Evolutionary conservation across 35 echinoderm and acorn worm species (phyloP).

Genomic region (Strongylocentrotus purpuratus): DNA sequence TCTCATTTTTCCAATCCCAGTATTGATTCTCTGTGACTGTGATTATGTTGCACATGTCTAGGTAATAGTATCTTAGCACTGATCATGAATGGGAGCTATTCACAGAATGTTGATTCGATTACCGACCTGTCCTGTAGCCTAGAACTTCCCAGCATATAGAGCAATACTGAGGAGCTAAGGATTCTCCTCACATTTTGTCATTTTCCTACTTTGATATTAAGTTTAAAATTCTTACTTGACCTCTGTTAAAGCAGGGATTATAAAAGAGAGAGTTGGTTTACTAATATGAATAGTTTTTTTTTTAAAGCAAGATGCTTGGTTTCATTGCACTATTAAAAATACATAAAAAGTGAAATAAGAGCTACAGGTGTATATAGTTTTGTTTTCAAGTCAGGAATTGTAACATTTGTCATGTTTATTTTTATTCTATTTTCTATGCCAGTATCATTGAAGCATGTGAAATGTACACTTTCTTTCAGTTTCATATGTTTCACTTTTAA

Average conservation of each 20-base stretch:
- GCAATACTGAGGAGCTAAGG: not conserved
- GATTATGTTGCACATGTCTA: not conserved
- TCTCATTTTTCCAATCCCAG: not conserved
- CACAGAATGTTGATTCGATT: constrained; percentile 34
- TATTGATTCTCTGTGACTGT: not conserved
- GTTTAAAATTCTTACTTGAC: not conserved
- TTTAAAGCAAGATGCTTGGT: not conserved
- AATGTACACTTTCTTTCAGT: no score
- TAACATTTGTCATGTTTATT: no score
- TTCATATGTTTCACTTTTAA: no score
- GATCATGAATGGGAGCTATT: constrained; percentile 10
- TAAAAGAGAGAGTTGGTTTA: no score
- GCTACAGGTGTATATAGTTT: no score
- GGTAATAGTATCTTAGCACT: not conserved
- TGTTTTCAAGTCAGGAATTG: no score
- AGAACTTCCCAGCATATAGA: not conserved
- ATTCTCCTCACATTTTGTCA: not conserved
- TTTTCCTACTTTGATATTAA: no score
- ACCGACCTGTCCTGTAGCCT: not conserved
- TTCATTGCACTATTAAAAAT: no score
- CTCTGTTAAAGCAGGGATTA: not conserved
- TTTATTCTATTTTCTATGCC: no score
- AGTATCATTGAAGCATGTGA: no score
- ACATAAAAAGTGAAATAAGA: no score
- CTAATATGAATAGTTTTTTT: not conserved